phyloP scores from a whole-genome alignment of 2,888 invertebrate genomes.

The Metopia argyrocephala region DNA sequence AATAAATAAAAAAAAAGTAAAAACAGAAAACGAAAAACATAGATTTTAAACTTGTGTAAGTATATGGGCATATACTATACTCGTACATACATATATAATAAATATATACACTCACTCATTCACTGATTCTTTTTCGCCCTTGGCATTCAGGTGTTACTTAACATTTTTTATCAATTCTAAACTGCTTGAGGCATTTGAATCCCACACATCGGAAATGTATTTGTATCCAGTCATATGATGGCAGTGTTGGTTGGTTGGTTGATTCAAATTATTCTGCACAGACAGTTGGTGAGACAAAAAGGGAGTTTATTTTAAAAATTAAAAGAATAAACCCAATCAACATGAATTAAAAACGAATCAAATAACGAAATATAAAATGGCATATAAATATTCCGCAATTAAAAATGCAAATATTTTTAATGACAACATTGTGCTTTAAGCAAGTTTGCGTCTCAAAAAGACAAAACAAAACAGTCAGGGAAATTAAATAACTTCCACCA shows the following conservation, averaged over 20 bases:
- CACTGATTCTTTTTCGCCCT: background rate
- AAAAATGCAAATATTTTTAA: too few relatives aligned
- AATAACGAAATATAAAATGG: too few relatives aligned
- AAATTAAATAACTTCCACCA: too few relatives aligned
- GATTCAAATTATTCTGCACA: background rate
- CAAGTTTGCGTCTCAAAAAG: too few relatives aligned
- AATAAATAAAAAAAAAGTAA: too few relatives aligned
- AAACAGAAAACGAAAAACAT: too few relatives aligned
- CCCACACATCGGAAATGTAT: background rate
- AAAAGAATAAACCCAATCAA: background rate
- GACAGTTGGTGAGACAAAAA: slow-evolving; percentile 7
- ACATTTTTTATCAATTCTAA: background rate
- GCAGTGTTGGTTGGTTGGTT: background rate
- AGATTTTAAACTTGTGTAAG: too few relatives aligned
- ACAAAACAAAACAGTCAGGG: too few relatives aligned
- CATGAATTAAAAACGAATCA: background rate
- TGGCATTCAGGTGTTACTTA: slow-evolving; percentile 28
- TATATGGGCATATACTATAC: too few relatives aligned
- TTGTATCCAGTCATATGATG: background rate
- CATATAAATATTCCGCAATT: too few relatives aligned
- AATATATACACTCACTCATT: background rate
- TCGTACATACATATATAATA: too few relatives aligned
- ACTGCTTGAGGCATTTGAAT: background rate
- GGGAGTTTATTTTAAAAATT: slow-evolving; percentile 20
- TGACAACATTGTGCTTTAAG: too few relatives aligned